Evolutionary conservation across 2,888 invertebrate species (phyloP).

Genomic region (Brenthis daphne): DNA sequence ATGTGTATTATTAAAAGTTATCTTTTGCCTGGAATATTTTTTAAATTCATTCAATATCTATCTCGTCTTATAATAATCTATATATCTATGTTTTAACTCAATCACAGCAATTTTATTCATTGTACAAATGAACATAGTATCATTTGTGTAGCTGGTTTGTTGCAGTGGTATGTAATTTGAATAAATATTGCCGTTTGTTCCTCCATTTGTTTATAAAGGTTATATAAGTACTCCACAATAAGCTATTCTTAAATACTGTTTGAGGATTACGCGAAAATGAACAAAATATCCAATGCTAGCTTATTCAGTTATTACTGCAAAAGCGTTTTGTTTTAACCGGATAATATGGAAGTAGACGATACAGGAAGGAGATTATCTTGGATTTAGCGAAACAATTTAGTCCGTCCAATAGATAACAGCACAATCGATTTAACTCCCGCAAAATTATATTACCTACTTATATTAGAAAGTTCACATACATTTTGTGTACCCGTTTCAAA

Average conservation of each 20-base stretch:
- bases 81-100: no score
- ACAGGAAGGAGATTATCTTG: slow-evolving; percentile 67
- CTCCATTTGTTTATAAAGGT: not conserved
- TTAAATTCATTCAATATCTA: no score
- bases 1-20: no score
- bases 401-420: slow-evolving; percentile 60
- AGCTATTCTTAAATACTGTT: slow-evolving; percentile 30
- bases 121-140: no score
- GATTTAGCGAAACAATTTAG: slow-evolving; percentile 63
- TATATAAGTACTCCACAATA: slow-evolving; percentile 7
- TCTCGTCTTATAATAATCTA: no score
- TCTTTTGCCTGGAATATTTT: no score
- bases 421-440: slow-evolving; percentile 60
- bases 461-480: slow-evolving; percentile 44
- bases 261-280: slow-evolving; percentile 45
- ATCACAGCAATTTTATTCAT: no score
- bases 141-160: no score
- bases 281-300: slow-evolving; percentile 54
- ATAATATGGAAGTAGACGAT: slow-evolving; percentile 59
- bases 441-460: slow-evolving; percentile 48
- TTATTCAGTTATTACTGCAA: slow-evolving; percentile 67
- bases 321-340: slow-evolving; percentile 69
- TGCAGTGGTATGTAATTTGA: no score
- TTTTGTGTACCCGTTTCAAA: slow-evolving; percentile 45
- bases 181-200: not conserved